Conservation (phyloP, 2,888 invertebrate genomes). For the Aleiodes testaceus region DNA sequence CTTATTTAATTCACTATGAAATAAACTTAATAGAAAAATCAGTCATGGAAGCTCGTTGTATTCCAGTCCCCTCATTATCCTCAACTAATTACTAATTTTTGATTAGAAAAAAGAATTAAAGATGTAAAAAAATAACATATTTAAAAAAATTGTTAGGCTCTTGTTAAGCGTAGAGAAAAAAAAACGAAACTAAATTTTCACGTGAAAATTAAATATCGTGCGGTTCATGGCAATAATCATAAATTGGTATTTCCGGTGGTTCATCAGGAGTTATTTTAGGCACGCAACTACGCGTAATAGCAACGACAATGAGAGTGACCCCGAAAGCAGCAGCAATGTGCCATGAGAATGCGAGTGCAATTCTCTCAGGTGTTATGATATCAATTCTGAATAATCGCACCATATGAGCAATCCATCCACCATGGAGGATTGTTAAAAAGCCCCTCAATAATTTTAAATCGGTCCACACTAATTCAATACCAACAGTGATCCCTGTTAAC, state of each 20-base stretch:
- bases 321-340: constrained; percentile 65
- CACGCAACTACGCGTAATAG: constrained; percentile 61
- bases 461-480: constrained; percentile 65
- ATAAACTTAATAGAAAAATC: constrained; percentile 19
- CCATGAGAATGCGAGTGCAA: constrained; percentile 64
- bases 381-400: constrained; percentile 57
- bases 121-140: neutral
- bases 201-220: constrained; percentile 46
- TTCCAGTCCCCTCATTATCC: neutral
- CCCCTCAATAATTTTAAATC: constrained; percentile 63
- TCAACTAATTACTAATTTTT: neutral
- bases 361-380: constrained; percentile 46
- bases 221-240: constrained; percentile 61
- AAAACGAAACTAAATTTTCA: constrained; percentile 12
- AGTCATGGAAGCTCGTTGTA: constrained; percentile 24
- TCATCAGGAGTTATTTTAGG: constrained; percentile 57
- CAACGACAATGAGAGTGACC: constrained; percentile 62
- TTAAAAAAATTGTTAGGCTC: no score
- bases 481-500: constrained; percentile 60
- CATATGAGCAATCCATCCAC: constrained; percentile 66
- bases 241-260: constrained; percentile 66
- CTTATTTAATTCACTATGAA: neutral
- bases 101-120: neutral
- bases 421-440: constrained; percentile 63
- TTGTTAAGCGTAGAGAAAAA: neutral